Percentiles rank a stretch among this genome's conserved stretches.
These are phyloP conservation scores for Felis chaus DNA, from an alignment of 2,113 vertebrate species.

Conservation along the genomic window DNA sequence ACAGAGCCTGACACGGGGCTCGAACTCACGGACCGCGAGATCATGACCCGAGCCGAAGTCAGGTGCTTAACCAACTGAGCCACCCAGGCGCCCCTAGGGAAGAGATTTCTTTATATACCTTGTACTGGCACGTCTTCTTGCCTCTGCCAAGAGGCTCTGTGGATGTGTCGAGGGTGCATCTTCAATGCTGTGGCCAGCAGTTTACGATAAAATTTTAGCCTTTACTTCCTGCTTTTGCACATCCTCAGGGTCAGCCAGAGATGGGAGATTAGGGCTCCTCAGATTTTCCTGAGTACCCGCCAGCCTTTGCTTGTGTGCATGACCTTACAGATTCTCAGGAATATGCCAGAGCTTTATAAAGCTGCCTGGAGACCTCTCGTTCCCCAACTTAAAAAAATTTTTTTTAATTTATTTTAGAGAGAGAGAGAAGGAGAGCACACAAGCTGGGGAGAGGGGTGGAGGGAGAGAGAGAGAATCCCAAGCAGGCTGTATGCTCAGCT, in stretches of 20 bases:
- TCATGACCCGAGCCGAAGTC: no score
- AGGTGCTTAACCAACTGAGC: accelerated
- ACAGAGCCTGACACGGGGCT: no score
- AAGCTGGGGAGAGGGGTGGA: no score
- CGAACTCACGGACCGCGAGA: no score
- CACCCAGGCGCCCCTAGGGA: no score
- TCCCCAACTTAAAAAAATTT: background rate
- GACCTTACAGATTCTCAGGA: background rate
- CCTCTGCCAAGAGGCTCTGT: background rate
- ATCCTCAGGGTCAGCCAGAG: background rate
- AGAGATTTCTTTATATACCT: background rate
- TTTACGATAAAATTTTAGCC: background rate
- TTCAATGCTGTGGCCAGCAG: background rate
- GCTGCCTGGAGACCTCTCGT: accelerated
- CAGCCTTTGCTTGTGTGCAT: background rate
- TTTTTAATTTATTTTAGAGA: no score
- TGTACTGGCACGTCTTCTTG: background rate
- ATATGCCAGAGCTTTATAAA: background rate
- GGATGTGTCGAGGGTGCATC: background rate
- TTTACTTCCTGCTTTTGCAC: background rate
- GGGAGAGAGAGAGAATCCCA: no score
- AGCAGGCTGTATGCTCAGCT: no score
- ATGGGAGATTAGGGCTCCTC: background rate
- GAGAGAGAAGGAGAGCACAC: no score
- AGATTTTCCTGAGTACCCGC: background rate